Conservation (phyloP, 2,113 vertebrate genomes). For the Indicator maculatus region DNA sequence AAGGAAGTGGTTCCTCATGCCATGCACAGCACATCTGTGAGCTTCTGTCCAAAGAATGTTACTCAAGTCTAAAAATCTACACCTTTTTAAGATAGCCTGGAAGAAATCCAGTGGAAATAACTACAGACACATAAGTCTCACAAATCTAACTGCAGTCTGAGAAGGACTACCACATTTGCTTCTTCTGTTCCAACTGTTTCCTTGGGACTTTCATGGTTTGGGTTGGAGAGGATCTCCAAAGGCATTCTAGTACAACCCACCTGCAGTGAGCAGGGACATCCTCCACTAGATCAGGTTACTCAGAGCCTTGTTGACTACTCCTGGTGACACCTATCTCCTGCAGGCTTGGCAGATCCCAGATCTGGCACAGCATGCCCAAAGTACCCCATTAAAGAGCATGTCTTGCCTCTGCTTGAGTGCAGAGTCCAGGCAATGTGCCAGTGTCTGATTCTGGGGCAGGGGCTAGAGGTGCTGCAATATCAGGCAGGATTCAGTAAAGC, state of each 20-base stretch:
- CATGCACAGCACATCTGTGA: not conserved
- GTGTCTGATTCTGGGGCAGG: not conserved
- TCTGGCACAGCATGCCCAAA: not conserved
- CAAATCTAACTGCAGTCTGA: not conserved
- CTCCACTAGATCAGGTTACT: no score
- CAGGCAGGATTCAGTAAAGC: not conserved
- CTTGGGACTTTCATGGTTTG: not conserved
- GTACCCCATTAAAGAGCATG: accelerated
- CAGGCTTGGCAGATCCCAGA: not conserved
- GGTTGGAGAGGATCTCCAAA: no score
- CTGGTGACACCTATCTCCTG: not conserved
- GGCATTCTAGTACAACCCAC: no score
- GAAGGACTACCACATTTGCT: not conserved
- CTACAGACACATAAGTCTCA: accelerated
- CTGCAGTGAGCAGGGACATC: no score
- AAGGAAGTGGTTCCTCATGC: not conserved
- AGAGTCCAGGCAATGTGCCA: not conserved
- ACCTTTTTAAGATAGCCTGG: not conserved
- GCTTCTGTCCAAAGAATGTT: not conserved
- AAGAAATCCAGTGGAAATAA: not conserved
- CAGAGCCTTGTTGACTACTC: not conserved
- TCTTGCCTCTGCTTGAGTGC: not conserved
- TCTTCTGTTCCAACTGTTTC: not conserved
- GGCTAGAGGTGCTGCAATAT: not conserved
- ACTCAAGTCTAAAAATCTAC: not conserved